phyloP scores from a whole-genome alignment of 2,888 invertebrate species.

The Dryobota labecula region DNA sequence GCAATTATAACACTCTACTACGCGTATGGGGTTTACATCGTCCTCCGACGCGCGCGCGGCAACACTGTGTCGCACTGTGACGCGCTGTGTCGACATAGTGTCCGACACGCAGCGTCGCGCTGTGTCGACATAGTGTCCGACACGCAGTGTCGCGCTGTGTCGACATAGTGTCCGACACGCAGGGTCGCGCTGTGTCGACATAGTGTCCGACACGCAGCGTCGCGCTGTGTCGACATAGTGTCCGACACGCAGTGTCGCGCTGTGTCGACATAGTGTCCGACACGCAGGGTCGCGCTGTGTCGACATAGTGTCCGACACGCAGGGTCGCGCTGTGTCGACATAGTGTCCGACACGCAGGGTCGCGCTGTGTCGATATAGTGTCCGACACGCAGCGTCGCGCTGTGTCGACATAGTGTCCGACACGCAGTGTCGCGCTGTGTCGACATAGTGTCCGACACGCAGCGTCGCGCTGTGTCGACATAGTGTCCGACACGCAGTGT shows the following conservation, averaged over 20 bases:
- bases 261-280: constrained; percentile 36
- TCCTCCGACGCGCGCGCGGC: constrained; percentile 55
- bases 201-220: neutral
- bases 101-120: too few species aligned
- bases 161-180: constrained; percentile 24
- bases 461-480: neutral
- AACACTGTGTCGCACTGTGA: neutral
- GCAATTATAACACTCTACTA: constrained; percentile 71
- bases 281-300: constrained; percentile 11
- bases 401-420: neutral
- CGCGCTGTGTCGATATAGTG: neutral
- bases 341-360: neutral
- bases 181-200: neutral
- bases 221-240: neutral
- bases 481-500: too few species aligned
- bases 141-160: neutral
- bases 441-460: constrained; percentile 44
- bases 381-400: neutral
- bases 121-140: neutral
- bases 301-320: neutral
- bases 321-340: neutral
- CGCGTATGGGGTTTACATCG: constrained; percentile 83
- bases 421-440: neutral
- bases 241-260: neutral
- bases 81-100: too few species aligned